Evolutionary conservation across 2,113 vertebrate species (phyloP).

Genomic region (Canis aureus): DNA sequence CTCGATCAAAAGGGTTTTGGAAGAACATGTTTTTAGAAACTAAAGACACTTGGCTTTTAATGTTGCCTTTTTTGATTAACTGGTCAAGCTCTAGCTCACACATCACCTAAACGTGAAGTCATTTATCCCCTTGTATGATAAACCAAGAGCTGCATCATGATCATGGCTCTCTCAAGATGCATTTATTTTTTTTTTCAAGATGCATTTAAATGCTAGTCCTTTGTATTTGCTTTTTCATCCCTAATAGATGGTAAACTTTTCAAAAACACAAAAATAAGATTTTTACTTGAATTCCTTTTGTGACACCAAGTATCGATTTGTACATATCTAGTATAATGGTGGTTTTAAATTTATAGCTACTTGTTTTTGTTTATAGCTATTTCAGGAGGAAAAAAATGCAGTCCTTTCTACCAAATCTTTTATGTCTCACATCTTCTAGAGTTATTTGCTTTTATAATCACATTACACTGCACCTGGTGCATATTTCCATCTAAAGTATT

Average conservation of each 20-base stretch:
- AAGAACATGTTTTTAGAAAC: background rate
- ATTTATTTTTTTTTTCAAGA: background rate
- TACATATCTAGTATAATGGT: background rate
- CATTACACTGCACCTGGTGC: background rate
- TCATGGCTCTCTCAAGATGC: background rate
- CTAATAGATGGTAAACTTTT: background rate
- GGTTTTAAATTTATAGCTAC: background rate
- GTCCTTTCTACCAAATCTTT: background rate
- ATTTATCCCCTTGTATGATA: background rate
- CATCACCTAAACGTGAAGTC: background rate
- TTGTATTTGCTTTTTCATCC: background rate
- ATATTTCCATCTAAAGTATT: slow-evolving; percentile 40
- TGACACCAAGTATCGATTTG: background rate
- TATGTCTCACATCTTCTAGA: background rate
- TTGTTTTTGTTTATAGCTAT: slow-evolving; percentile 5
- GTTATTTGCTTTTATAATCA: background rate
- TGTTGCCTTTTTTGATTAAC: background rate
- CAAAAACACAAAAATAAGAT: background rate
- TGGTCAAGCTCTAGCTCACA: background rate
- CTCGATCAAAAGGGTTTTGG: background rate
- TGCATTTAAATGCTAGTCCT: background rate
- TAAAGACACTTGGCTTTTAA: background rate
- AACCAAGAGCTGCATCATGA: background rate
- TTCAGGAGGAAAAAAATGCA: background rate
- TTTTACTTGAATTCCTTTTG: background rate